Evolutionary conservation across 2,797 vertebrate genomes (phyloP), one percentile per base, ranked within the genome.

Genomic region (Sebastolobus altivelis): DNA sequence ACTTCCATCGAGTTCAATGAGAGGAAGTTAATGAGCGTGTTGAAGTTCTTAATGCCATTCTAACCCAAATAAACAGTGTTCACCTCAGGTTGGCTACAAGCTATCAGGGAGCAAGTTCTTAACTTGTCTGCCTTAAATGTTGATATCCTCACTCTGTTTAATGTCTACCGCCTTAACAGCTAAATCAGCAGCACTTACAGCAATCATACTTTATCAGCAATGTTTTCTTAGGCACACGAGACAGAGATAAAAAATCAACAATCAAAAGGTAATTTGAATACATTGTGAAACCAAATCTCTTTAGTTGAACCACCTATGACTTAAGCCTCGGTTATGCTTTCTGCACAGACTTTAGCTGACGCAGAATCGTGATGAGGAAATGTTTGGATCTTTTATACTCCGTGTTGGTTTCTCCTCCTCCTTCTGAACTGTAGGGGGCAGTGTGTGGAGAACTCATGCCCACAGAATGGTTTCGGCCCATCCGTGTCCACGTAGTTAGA

Each of bases 41-140:
- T 87, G 85, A 89, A 77, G 84, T 75, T 67, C 66, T 55, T 70
- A 78, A 85, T 72, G 74, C 29, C 18, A 5, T 58, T 79, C 65
- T 81, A 72, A 87, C 16, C 52, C 82, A 91, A 89, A 88, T 84
- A 92, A 92, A 88, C 85, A 35, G 13, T 0, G 61, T 31, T 83
- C 63, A 70, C 75, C 54, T 85, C 59, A 22, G 55, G 33, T 46
- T 55, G 65, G 40, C 22, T 29, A 75, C 54, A 33, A 80, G 49
- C 70, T 69, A 69, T 82, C 86, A 65, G 33, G 33, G 46, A 63
- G 52, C 16, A 59, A 5, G 43, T 75, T 72, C 67, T 74, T 69
- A 76, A 80, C 72, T 61, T 4, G 59, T 60, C 82, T 58, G 62
- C 46, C 46, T 72, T 65, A 71, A 78, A 77, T 75, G 79, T 82